Base-by-base conservation (phyloP, 2,113 vertebrate genomes). In the Regulus satrapa region DNA sequence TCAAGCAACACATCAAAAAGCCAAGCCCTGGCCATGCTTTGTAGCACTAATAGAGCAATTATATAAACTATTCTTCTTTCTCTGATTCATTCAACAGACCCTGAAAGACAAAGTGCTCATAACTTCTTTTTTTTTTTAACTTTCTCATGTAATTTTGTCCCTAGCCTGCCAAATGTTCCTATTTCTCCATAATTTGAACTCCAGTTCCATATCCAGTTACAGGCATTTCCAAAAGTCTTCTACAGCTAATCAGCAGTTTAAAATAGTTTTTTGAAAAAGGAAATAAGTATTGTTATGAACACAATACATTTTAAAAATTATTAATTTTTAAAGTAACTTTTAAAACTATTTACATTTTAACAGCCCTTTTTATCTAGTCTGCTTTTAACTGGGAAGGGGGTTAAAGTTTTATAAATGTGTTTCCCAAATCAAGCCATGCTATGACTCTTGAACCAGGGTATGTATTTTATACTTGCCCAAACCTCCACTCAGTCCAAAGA, bases 1-100 rank as follows among this genome's bases (percentile, higher is more conserved):
- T 82, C 64, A 91, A 91, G 41, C 9, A 75, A 73, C 32, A 18
- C 23, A 76, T 88, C 49, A 80, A 61, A 89, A 95, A 93, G 41
- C 45, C 69, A 79, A 94, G 52, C 25, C 40, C n/a, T 55, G 28
- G 56, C 36, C 69, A 88, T 23, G 38, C 45, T 91, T 59, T 94
- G 29, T 25, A 82, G 74, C 77, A 76, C 87, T 95, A 88, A 88
- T 20, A 93, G 81, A 91, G 71, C 81, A 92, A 93, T 91, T 97
- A 94, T 4, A 54, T 68, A 85, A 92, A 91, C 71, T 80, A 28
- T 66, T 89, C 26, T 75, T 75, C 52, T 58, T 61, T 38, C 56
- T 81, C 61, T 71, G 69, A 69, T 59, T 95, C 34, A 85, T 29
- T 56, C 75, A 94, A 51, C 49, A 92, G 41, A 62, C 32, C 85